Evolutionary conservation across 2,888 invertebrate species (phyloP).

Genomic region (Vesta saturnalis): DNA sequence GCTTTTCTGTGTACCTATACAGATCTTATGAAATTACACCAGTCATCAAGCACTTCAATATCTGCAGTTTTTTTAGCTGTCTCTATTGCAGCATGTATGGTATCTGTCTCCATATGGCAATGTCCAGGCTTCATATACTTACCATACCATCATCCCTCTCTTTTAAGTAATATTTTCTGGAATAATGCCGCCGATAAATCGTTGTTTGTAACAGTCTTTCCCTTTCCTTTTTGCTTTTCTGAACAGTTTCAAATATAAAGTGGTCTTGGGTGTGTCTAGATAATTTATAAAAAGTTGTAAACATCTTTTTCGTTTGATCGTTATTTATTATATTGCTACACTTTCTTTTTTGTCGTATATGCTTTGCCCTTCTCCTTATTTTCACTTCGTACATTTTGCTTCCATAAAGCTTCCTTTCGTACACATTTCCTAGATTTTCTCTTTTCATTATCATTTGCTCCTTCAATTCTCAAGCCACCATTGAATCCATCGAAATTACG

Average conservation of each 20-base stretch:
- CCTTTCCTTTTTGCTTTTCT: background rate
- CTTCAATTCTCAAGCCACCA: background rate
- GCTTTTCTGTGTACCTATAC: background rate
- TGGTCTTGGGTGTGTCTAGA: background rate
- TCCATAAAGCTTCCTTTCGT: background rate
- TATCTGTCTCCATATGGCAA: background rate
- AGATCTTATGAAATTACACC: background rate
- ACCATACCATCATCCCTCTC: background rate
- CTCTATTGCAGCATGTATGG: conserved; percentile 8
- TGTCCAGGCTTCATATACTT: background rate
- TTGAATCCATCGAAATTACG: too few relatives aligned
- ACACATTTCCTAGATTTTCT: background rate
- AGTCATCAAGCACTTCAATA: background rate
- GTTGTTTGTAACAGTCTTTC: background rate
- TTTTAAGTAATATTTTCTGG: background rate
- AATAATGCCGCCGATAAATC: background rate
- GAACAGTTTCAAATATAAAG: background rate
- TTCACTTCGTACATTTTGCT: background rate
- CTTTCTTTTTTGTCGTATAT: background rate
- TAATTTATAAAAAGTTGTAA: background rate
- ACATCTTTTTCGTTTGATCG: background rate
- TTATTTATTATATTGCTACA: background rate
- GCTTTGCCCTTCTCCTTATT: background rate
- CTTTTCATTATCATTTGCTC: background rate
- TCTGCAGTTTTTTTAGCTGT: background rate